Evolutionary conservation across 2,888 invertebrate species (phyloP).

Genomic region (Ectemnius cavifrons): DNA sequence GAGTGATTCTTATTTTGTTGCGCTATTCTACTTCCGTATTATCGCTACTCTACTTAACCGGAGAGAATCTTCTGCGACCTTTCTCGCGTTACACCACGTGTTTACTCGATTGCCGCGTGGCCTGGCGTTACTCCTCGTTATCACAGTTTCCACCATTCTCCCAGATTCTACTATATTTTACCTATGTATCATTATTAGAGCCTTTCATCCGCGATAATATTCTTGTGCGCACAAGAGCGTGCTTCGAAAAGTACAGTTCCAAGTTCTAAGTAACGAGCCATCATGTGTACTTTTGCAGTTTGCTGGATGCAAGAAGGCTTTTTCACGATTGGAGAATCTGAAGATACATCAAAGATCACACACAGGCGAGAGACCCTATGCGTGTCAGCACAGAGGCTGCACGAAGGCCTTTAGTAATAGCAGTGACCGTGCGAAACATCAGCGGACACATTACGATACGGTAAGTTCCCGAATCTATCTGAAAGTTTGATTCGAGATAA

Average conservation of each 20-base stretch:
- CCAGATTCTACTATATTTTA: no score
- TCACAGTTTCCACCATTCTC: not conserved
- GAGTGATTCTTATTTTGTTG: not conserved
- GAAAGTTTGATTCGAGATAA: not conserved
- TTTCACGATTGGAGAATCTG: constrained; percentile 97
- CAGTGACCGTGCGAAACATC: constrained; percentile 98
- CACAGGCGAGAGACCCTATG: constrained; percentile 97
- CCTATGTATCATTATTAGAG: no score
- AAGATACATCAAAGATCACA: constrained; percentile 98
- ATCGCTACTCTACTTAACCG: not conserved
- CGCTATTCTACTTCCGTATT: not conserved
- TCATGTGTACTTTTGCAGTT: constrained; percentile 83
- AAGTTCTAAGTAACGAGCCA: no score
- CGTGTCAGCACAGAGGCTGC: constrained; percentile 95
- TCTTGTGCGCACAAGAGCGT: no score
- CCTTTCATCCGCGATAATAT: no score
- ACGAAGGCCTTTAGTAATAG: constrained; percentile 98
- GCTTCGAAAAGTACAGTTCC: no score
- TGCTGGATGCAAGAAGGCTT: constrained; percentile 95
- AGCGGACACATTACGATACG: constrained; percentile 98
- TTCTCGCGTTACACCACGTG: no score
- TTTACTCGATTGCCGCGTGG: no score
- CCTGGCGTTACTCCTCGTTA: not conserved
- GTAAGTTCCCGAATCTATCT: constrained; percentile 79
- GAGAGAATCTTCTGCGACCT: no score